Evolutionary conservation across 2,113 vertebrate genomes (phyloP).

Genomic region (Excalfactoria chinensis): DNA sequence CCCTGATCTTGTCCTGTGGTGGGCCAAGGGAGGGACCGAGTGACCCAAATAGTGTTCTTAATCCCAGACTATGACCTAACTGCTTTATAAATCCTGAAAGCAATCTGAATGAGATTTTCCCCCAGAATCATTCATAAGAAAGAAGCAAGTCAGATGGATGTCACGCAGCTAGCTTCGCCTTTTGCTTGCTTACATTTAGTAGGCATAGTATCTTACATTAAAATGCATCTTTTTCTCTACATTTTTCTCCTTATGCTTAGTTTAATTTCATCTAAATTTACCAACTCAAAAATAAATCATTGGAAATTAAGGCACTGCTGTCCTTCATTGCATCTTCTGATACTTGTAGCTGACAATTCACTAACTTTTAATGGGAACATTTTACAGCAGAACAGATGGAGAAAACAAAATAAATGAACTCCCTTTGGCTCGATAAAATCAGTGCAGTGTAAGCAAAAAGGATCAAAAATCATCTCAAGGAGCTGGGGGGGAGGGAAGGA

Average conservation of each 20-base stretch:
- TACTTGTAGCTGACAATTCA: constrained; percentile 63
- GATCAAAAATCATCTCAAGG: constrained; percentile 63
- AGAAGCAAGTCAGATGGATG: background rate
- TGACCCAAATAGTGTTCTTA: background rate
- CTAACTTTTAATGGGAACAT: constrained; percentile 71
- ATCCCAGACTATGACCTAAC: background rate
- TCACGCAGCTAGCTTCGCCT: background rate
- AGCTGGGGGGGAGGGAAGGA: background rate
- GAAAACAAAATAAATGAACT: constrained; percentile 72
- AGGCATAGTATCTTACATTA: constrained; percentile 22
- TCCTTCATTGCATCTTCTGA: constrained; percentile 43
- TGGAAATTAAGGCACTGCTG: constrained; percentile 56
- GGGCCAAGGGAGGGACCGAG: background rate
- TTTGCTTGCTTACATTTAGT: constrained; percentile 19
- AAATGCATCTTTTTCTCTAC: constrained; percentile 20
- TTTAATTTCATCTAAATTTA: constrained; percentile 47
- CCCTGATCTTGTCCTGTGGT: background rate
- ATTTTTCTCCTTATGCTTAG: constrained; percentile 32
- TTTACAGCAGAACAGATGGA: constrained; percentile 68
- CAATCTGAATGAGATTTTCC: constrained; percentile 3
- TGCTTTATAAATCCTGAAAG: background rate
- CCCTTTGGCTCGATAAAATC: constrained; percentile 63
- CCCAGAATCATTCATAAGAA: background rate
- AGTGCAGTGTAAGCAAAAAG: constrained; percentile 62
- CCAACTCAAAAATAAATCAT: constrained; percentile 60